Percentiles rank a stretch among this genome's conserved stretches.
Conservation (phyloP, 1,140 invertebrate genomes). For the Bombus superbus region DNA sequence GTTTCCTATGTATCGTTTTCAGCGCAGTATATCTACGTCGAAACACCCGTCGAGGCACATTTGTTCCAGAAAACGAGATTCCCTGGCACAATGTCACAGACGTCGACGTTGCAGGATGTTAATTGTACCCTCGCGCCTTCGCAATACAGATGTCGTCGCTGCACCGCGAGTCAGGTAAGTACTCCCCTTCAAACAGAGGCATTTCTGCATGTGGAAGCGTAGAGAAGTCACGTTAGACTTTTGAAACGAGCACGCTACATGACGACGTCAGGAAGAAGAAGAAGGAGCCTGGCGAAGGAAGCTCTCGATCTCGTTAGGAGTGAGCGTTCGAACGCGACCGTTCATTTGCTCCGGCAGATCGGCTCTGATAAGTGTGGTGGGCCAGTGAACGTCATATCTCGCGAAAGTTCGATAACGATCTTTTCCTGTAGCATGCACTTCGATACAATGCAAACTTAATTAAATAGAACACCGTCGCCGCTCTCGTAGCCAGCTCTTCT, state of each 20-base stretch:
- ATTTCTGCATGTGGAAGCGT: background rate
- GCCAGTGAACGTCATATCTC: constrained; percentile 70
- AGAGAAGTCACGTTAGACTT: background rate
- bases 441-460: constrained; percentile 77
- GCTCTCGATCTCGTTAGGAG: constrained; percentile 67
- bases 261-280: background rate
- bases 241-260: background rate
- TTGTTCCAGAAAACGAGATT: constrained; percentile 39
- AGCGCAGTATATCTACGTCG: constrained; percentile 31
- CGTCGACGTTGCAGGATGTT: constrained; percentile 8
- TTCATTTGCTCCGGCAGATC: constrained; percentile 69
- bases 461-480: constrained; percentile 70
- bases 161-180: background rate
- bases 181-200: background rate
- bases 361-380: constrained; percentile 59
- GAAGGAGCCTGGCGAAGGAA: background rate
- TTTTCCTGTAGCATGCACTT: constrained; percentile 59
- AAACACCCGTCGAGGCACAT: background rate
- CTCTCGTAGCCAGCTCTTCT: background rate
- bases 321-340: constrained; percentile 56
- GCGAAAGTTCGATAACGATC: constrained; percentile 71
- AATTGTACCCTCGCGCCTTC: constrained; percentile 13
- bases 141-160: background rate
- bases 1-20: constrained; percentile 23
- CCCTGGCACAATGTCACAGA: background rate